Percentiles rank a stretch among this genome's conserved stretches.
Evolutionary conservation across 2,888 invertebrate species (phyloP).

Genomic region (Erebia epiphron): DNA sequence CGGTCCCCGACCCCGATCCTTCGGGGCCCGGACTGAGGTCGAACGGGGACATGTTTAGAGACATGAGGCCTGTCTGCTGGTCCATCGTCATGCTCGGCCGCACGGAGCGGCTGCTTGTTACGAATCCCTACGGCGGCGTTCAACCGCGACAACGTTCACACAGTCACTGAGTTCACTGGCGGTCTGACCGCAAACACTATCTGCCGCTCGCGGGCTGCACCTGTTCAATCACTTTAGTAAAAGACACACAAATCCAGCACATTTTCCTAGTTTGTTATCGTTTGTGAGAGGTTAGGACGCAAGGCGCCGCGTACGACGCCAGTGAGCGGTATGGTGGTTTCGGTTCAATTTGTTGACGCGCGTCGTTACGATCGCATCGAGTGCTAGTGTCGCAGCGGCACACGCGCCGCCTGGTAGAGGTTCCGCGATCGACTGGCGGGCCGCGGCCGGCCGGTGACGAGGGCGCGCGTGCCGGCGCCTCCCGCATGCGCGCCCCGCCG

Average conservation of each 20-base stretch:
- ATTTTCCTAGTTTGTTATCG: constrained; percentile 62
- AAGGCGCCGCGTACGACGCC: constrained; percentile 52
- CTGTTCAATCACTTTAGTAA: constrained; percentile 76
- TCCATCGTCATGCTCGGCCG: constrained; percentile 88
- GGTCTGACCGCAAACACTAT: constrained; percentile 80
- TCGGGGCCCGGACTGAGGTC: constrained; percentile 88
- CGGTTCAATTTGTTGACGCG: constrained; percentile 60
- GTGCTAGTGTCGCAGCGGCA: constrained; percentile 57
- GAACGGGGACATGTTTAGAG: constrained; percentile 94
- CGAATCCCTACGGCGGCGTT: constrained; percentile 76
- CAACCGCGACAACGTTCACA: constrained; percentile 80
- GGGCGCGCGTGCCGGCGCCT: constrained; percentile 80
- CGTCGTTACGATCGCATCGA: constrained; percentile 73
- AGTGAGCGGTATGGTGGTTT: constrained; percentile 52
- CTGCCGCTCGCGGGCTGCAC: constrained; percentile 79
- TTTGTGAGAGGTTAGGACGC: constrained; percentile 48
- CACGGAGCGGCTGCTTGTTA: constrained; percentile 70
- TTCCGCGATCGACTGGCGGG: constrained; percentile 76
- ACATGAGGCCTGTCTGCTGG: constrained; percentile 92
- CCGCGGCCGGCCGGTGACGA: constrained; percentile 72
- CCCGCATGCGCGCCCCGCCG: constrained; percentile 80
- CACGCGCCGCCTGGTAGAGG: constrained; percentile 69
- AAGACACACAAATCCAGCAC: constrained; percentile 79
- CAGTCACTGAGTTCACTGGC: constrained; percentile 82
- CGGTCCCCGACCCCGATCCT: constrained; percentile 85